phyloP scores from a whole-genome alignment of 2,888 invertebrate genomes.

The Drosophila bunnanda region DNA sequence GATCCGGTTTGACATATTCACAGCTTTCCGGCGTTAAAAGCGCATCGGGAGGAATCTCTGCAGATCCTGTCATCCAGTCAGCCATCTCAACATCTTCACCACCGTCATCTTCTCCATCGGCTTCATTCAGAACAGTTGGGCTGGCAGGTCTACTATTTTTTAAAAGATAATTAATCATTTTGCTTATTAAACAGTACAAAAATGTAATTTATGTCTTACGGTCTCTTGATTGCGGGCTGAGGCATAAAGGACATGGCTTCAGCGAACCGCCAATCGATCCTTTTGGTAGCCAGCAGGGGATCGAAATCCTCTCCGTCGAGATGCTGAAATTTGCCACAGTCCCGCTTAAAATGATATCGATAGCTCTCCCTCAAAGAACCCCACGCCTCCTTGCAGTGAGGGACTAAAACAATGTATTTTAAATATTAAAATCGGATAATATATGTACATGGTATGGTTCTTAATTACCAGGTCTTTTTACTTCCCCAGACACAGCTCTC shows the following conservation, averaged over 20 bases:
- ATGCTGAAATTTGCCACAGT: neutral
- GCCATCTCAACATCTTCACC: neutral
- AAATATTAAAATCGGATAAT: neutral
- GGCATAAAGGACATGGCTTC: slow-evolving; percentile 10
- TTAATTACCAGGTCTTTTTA: neutral
- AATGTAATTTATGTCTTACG: neutral
- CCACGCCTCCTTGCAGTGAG: neutral
- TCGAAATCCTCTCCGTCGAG: neutral
- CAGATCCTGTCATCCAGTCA: neutral
- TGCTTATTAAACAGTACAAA: too few relatives aligned
- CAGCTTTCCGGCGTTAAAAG: neutral
- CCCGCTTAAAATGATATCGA: slow-evolving; percentile 2
- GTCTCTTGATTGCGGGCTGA: neutral
- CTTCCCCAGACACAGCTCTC: neutral
- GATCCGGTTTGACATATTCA: neutral
- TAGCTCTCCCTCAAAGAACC: neutral
- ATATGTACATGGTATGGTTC: neutral
- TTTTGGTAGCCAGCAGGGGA: neutral
- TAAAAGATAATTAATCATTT: neutral
- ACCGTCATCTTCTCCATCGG: neutral
- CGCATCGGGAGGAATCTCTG: neutral
- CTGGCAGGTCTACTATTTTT: slow-evolving; percentile 1
- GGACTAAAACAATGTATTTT: neutral
- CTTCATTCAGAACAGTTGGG: neutral
- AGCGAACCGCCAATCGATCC: neutral